Evolutionary conservation across 2,888 invertebrate species (phyloP).

Genomic region (Metopia argyrocephala): DNA sequence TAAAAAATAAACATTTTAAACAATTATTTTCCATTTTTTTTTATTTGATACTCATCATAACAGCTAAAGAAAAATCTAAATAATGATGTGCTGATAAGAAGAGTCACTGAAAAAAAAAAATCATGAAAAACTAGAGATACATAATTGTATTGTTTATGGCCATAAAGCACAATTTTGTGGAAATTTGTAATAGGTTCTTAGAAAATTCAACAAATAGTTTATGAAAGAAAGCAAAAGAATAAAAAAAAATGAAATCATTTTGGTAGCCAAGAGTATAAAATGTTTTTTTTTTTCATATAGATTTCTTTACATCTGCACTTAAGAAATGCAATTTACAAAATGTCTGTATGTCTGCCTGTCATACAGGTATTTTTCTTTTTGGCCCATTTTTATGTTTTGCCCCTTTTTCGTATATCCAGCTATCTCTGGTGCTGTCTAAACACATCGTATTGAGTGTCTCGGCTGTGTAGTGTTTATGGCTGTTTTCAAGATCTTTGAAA

Average conservation of each 20-base stretch:
- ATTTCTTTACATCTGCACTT: slow-evolving; percentile 11
- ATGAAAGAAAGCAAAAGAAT: neutral
- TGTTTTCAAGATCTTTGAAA: slow-evolving; percentile 16
- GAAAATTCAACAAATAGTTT: slow-evolving; percentile 13
- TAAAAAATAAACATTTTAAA: neutral
- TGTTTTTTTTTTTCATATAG: neutral
- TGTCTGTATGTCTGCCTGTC: neutral
- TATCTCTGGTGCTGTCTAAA: neutral
- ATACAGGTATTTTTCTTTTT: neutral
- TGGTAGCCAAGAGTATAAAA: neutral
- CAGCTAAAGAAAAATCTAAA: neutral
- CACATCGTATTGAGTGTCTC: neutral
- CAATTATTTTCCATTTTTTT: neutral
- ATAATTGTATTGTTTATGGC: slow-evolving; percentile 29
- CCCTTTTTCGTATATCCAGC: neutral
- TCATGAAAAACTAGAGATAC: slow-evolving; percentile 27
- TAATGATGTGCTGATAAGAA: neutral
- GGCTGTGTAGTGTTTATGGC: slow-evolving; percentile 7
- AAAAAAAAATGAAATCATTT: neutral
- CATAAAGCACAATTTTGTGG: slow-evolving; percentile 1
- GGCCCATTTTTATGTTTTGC: neutral
- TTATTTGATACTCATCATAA: neutral
- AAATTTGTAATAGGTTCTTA: slow-evolving; percentile 28
- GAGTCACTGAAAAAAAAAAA: neutral
- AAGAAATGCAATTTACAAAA: slow-evolving; percentile 21